Conservation (phyloP, 2,888 invertebrate genomes). For the Ennomos erosarius region DNA sequence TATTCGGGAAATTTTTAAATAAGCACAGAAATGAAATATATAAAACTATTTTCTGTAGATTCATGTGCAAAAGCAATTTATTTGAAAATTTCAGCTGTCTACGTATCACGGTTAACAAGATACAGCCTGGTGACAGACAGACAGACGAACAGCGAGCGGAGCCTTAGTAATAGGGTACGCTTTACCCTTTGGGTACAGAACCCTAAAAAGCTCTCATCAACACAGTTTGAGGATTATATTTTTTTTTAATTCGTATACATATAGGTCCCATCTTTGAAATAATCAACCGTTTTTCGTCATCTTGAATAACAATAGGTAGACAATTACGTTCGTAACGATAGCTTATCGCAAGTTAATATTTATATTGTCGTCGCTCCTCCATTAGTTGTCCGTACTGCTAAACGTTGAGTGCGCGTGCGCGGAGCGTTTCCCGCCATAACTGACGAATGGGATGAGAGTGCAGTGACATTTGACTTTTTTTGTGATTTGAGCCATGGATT, state of each 20-base stretch:
- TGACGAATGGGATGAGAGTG: slow-evolving; percentile 34
- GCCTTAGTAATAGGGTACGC: no score
- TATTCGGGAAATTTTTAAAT: no score
- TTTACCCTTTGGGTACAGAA: no score
- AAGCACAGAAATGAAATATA: no score
- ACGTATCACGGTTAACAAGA: no score
- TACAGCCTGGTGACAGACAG: no score
- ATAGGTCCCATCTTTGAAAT: no score
- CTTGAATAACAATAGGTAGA: slow-evolving; percentile 29
- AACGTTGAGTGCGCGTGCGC: slow-evolving; percentile 39
- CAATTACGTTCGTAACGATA: slow-evolving; percentile 35
- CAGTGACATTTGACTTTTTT: slow-evolving; percentile 18
- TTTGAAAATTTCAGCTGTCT: no score
- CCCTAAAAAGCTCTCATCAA: not conserved
- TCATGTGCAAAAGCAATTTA: no score
- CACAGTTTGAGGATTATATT: not conserved
- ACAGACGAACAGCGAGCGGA: no score
- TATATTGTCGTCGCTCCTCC: slow-evolving; percentile 40
- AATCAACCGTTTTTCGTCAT: not conserved
- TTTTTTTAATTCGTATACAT: no score
- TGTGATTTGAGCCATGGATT: slow-evolving; percentile 43
- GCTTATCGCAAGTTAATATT: slow-evolving; percentile 45
- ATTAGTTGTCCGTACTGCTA: slow-evolving; percentile 30
- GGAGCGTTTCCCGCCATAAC: slow-evolving; percentile 41
- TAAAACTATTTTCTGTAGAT: no score